Percentiles rank a stretch among this genome's conserved stretches.
phyloP scores from a whole-genome alignment of 1,140 invertebrate species.

The Tetraneura akinire region DNA sequence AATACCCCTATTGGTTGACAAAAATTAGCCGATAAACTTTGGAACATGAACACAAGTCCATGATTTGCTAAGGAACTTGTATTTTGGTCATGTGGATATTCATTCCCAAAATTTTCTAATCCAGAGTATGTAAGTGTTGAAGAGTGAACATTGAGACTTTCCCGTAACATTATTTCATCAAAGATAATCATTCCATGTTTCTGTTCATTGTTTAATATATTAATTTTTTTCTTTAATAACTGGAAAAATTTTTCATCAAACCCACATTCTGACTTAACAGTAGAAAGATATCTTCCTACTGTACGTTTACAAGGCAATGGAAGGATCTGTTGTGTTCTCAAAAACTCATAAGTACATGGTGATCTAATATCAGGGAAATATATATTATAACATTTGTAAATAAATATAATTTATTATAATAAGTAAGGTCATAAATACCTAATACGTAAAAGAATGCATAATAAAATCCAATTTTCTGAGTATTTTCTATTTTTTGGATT shows the following conservation, averaged over 20 bases:
- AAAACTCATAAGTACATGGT: background rate
- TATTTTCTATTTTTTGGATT: background rate
- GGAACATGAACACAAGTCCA: background rate
- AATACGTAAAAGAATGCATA: background rate
- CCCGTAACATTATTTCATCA: background rate
- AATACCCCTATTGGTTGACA: background rate
- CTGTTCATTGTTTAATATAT: background rate
- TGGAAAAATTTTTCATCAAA: constrained; percentile 1
- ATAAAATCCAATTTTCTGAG: background rate
- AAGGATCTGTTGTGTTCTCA: background rate
- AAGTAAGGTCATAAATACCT: background rate
- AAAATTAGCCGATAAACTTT: background rate
- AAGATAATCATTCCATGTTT: background rate
- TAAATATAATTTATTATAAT: background rate
- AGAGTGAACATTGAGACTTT: background rate
- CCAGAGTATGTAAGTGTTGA: background rate
- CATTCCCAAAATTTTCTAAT: background rate
- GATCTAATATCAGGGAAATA: background rate
- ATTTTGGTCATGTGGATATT: background rate
- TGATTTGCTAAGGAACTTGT: background rate
- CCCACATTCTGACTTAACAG: background rate
- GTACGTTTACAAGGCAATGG: background rate
- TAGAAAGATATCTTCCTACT: background rate
- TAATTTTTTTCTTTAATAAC: background rate
- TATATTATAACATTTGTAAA: background rate